Evolutionary conservation across 2,888 invertebrate species (phyloP).

Genomic region (Leucoma salicis): DNA sequence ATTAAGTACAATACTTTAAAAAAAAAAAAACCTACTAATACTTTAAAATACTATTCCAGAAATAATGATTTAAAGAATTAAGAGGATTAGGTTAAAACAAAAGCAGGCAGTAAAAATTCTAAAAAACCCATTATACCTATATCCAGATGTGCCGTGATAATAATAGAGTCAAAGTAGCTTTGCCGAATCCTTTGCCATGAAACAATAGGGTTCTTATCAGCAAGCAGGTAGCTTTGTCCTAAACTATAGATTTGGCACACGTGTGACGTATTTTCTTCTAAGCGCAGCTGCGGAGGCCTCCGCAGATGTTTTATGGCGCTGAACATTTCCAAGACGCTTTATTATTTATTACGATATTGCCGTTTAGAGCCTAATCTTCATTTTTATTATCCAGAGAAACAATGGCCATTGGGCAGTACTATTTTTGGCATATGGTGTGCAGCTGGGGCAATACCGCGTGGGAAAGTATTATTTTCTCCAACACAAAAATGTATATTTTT

Average conservation of each 20-base stretch:
- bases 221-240: slow-evolving; percentile 48
- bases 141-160: slow-evolving; percentile 55
- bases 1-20: too few species aligned
- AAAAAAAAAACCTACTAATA: too few species aligned
- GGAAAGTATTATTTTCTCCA: slow-evolving; percentile 53
- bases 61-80: background rate
- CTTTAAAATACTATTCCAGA: background rate
- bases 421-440: slow-evolving; percentile 73
- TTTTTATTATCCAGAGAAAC: slow-evolving; percentile 76
- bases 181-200: slow-evolving; percentile 14
- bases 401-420: slow-evolving; percentile 71
- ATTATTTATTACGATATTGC: slow-evolving; percentile 80
- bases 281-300: slow-evolving; percentile 74
- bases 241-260: slow-evolving; percentile 64
- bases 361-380: slow-evolving; percentile 78
- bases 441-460: slow-evolving; percentile 66
- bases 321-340: slow-evolving; percentile 78
- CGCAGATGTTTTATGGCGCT: slow-evolving; percentile 79
- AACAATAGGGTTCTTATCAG: slow-evolving; percentile 51
- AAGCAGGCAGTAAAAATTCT: background rate
- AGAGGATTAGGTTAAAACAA: background rate
- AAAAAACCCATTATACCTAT: background rate
- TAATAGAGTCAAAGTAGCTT: slow-evolving; percentile 22
- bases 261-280: slow-evolving; percentile 77
- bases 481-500: slow-evolving; percentile 21